Evolutionary conservation across 1,140 invertebrate species (phyloP).

Genomic region (Plutomurus gul): DNA sequence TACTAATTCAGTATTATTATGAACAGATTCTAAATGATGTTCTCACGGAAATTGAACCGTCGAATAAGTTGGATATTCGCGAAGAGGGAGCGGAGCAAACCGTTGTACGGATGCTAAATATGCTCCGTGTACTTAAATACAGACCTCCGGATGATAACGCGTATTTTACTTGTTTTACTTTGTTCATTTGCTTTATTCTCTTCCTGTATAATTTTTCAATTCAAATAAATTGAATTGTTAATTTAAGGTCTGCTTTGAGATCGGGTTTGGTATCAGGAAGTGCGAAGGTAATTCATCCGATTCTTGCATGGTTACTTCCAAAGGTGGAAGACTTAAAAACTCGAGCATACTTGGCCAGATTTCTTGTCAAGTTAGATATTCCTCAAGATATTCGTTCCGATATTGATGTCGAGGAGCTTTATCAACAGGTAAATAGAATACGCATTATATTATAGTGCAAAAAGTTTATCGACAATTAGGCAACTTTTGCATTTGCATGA

Average conservation of each 20-base stretch:
- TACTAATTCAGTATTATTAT: not conserved
- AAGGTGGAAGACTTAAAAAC: constrained; percentile 75
- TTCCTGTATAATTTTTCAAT: too few species aligned
- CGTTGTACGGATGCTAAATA: constrained; percentile 66
- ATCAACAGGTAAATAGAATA: constrained; percentile 64
- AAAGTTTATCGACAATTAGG: not conserved
- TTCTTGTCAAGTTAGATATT: constrained; percentile 76
- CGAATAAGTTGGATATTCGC: constrained; percentile 66
- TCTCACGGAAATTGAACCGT: constrained; percentile 68
- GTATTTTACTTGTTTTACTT: constrained; percentile 52
- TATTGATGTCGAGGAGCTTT: constrained; percentile 71
- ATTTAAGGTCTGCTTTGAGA: constrained; percentile 63
- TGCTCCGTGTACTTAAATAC: constrained; percentile 71
- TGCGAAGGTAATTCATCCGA: constrained; percentile 73
- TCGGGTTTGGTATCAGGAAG: constrained; percentile 75
- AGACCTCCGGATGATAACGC: constrained; percentile 64
- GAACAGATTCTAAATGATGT: constrained; percentile 69
- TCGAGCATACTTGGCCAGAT: constrained; percentile 78
- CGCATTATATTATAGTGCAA: not conserved
- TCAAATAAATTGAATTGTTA: not conserved
- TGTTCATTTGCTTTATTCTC: not conserved
- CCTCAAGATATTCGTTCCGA: constrained; percentile 80
- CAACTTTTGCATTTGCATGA: not conserved
- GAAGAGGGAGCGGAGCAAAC: constrained; percentile 68
- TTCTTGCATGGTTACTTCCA: constrained; percentile 77